Evolutionary conservation across 2,888 invertebrate genomes (phyloP), one percentile per base, ranked within the genome.

Genomic region (Noctua fimbriata): DNA sequence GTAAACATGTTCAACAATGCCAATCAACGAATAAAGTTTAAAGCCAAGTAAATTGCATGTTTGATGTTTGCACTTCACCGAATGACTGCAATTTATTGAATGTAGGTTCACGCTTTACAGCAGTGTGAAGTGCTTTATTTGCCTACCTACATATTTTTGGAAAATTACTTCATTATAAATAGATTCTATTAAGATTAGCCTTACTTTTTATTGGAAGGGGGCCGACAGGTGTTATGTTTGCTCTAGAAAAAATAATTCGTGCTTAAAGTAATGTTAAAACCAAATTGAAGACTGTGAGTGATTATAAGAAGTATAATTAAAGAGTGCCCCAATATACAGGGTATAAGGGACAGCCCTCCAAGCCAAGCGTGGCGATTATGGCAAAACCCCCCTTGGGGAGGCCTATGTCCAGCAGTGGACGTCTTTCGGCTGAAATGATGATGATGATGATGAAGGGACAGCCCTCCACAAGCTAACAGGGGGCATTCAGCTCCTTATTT

Each of bases 21-120:
- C 82, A 73, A 85, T 86, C 73, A 85, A 73, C 72, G 69, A 86
- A 84, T 76, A 73, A 79, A 79, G 70, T 65, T 77, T 77, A 65
- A 76, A 71, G 66, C 72, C 65, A 67, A 70, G 78, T 58, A 76
- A 82, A 85, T 82, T 78, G 83, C 76, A 69, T 80, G 66, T 85
- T 80, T 80, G 36, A 81, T 77, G 41, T 83, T 85, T 77, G 66
- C 55, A 75, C 24, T 76, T 67, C 60, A 70, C 58, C 67, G 75
- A 83, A 83, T 80, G 69, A 76, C 75, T 83, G 83, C 83, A 71
- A 73, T 83, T 83, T 79, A 73, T 52, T 69, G n/a, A 78, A 76
- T 82, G 83, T 65, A 72, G 73, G 65, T 85, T 58, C 55, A 63
- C 47, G 49, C 6, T 84, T 72, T 81, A 74, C 55, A 52, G 58